phyloP scores from a whole-genome alignment of 2,113 vertebrate species.

The Tachysurus vachellii region DNA sequence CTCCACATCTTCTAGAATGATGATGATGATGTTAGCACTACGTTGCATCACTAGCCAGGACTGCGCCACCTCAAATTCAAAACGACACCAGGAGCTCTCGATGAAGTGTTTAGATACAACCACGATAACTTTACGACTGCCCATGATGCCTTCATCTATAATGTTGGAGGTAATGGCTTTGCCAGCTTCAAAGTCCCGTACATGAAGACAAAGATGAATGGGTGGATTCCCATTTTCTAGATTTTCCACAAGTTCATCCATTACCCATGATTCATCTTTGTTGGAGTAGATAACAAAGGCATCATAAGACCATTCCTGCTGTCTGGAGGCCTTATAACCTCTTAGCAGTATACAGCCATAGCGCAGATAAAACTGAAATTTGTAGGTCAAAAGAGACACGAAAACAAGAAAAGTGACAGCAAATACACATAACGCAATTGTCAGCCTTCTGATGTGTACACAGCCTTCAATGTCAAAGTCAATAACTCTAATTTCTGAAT shows the following conservation, averaged over 20 bases:
- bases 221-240: constrained; percentile 49
- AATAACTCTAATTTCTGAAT: constrained; percentile 16
- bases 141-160: constrained; percentile 56
- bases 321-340: constrained; percentile 40
- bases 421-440: constrained; percentile 11
- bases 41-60: constrained; percentile 46
- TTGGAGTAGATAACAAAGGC: constrained; percentile 58
- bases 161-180: constrained; percentile 57
- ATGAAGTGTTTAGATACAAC: constrained; percentile 51
- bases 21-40: constrained; percentile 50
- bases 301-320: constrained; percentile 47
- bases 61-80: constrained; percentile 57
- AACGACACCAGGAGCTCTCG: constrained; percentile 51
- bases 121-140: constrained; percentile 50
- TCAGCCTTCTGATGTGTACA: constrained; percentile 18
- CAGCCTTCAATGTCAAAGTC: constrained; percentile 41
- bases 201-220: constrained; percentile 55
- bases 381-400: constrained; percentile 38
- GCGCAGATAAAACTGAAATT: constrained; percentile 43
- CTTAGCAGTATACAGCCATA: constrained; percentile 46
- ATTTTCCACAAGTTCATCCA: constrained; percentile 54
- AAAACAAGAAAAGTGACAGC: neutral
- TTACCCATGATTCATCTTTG: constrained; percentile 55
- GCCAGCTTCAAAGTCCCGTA: constrained; percentile 49
- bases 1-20: constrained; percentile 52